phyloP scores from a whole-genome alignment of 1,140 invertebrate genomes.

The Pseudobourletiella spinata region DNA sequence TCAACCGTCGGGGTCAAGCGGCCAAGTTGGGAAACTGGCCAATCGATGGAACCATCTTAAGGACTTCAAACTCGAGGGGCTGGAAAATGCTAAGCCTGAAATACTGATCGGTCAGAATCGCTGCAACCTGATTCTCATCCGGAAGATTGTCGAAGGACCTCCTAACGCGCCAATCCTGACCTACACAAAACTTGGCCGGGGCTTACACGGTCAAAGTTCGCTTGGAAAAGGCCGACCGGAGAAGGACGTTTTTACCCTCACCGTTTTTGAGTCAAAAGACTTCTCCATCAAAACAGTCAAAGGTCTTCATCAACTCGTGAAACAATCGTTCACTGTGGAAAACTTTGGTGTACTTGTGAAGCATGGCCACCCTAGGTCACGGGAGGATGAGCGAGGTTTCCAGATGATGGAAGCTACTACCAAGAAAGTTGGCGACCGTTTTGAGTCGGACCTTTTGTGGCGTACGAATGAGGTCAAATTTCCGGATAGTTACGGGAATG shows the following conservation, averaged over 20 bases:
- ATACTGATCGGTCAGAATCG: slow-evolving; percentile 10
- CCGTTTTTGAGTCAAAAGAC: neutral
- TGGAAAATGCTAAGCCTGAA: neutral
- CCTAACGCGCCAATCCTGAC: neutral
- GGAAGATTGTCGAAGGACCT: neutral
- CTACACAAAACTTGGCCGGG: neutral
- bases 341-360: slow-evolving; percentile 8
- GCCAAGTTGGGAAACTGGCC: neutral
- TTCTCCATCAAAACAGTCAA: no score
- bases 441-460: slow-evolving; percentile 18
- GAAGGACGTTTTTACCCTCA: neutral
- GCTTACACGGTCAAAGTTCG: neutral
- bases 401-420: slow-evolving; percentile 8
- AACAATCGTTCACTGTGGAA: slow-evolving; percentile 15
- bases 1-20: neutral
- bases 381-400: slow-evolving; percentile 8
- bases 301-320: slow-evolving; percentile 12
- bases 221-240: neutral
- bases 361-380: neutral
- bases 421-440: neutral
- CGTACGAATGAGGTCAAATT: neutral
- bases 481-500: slow-evolving; percentile 3
- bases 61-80: neutral
- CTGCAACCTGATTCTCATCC: neutral
- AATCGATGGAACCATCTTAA: neutral